Base-by-base conservation (phyloP, 2,797 vertebrate species). In the Pelobates cultripes region DNA sequence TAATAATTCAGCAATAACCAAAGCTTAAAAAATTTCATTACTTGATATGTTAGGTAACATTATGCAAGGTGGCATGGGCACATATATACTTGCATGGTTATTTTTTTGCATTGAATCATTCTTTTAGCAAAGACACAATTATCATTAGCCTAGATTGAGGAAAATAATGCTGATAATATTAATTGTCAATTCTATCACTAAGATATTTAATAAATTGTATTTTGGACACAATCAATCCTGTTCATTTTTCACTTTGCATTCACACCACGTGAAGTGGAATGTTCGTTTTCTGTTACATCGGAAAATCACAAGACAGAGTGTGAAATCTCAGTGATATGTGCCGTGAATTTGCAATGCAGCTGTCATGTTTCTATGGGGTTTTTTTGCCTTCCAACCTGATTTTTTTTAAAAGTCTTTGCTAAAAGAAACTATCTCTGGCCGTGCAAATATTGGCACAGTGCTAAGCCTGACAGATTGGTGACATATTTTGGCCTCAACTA, bases 281-380 rank as follows among this genome's bases (percentile, higher is more conserved):
- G 57, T 66, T 51, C 13, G 4, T 55, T 72, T 76, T 3, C 47
- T 12, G 40, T 28, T 77, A 82, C 75, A 67, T 70, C 12, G 57
- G n/a, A 75, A 77, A 66, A 77, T 82, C 68, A 72, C 80, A 77
- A 72, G 73, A 12, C 68, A 67, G 45, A 44, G 74, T 82, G 69
- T 82, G 74, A 82, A 82, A 55, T 81, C 67, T 81, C 79, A 51
- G 53, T 71, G 70, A 75, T 71, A 77, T 82, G 51, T 43, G 63
- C 75, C n/a, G 43, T 74, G 61, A 78, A 78, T 83, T 69, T 83
- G 53, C 71, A 74, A 43, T 83, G 41, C 64, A 78, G 73, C 73
- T 74, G 76, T 47, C 70, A 70, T 45, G 43, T 78, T 81, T 83
- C 63, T 73, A 28, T 78, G 51, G 4, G 57, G 60, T 3, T 55